Evolutionary conservation across 30 jellyfish, hydroid and myxozoan species (phyloP), one percentile per base, ranked within the genome.

Genomic region (Phacellophora camtschatica): DNA sequence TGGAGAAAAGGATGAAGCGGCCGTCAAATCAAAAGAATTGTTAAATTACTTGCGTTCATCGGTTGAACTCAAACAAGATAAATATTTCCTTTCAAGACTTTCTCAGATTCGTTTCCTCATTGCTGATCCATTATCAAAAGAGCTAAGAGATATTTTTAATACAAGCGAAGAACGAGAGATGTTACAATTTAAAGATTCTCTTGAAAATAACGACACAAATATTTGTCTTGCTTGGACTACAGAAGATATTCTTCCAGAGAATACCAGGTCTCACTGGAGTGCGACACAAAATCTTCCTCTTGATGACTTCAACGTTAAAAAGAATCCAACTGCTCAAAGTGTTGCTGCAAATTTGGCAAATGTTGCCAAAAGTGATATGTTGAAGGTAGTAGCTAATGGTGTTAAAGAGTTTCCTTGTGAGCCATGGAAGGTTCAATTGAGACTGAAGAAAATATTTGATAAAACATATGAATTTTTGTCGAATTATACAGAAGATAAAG

Each of bases 231-330:
- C 59, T 1, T 76, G 88, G 88, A 36, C 88, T 1, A 54, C 29
- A 37, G 81, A 41, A 59, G 41, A 61, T 25, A 76, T 76, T 18
- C 88, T 76, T 6, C 80, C 88, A 13, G n/a, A n/a, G n/a, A n/a
- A n/a, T n/a, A 13, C 23, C 35, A 57, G 61, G 39, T 71, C 81
- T 4, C 22, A 24, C 61, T 16, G 20, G 4, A 13, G 24, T 16
- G 61, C 1, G 29, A 11, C 0, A 11, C 25, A 9, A 2, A 15
- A 3, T 23, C 34, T 27, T 7, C 46, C 50, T 19, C 25, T 33
- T 5, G 2, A 41, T 5, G 39, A 2, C 1, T 39, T 58, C 25
- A 5, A 33, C 22, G 80, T 76, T 12, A 59, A 1, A 33, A 41
- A 41, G 18, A 65, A 15, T 6, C 41, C 30, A 0, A 20, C 81